Conservation (phyloP, 2,888 invertebrate genomes). For the Apodemia zela region DNA sequence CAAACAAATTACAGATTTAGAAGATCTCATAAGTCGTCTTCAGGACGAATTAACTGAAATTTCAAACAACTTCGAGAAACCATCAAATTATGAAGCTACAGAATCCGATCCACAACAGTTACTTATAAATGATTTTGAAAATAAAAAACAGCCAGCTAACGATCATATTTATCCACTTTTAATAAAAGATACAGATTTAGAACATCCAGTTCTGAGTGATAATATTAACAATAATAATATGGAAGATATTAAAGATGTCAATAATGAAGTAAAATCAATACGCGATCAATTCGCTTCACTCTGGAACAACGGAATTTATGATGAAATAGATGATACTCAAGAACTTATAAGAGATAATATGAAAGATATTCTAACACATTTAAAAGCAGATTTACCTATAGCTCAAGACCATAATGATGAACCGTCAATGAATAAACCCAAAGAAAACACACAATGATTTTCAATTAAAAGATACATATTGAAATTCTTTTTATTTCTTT, state of each 20-base stretch:
- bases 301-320: conserved; percentile 27
- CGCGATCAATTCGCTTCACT: conserved; percentile 26
- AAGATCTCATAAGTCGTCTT: conserved; percentile 44
- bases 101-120: neutral
- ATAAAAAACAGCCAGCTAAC: conserved; percentile 13
- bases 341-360: neutral
- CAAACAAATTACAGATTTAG: conserved; percentile 49
- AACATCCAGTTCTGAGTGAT: neutral
- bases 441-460: too few relatives aligned
- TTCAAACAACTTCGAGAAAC: conserved; percentile 33
- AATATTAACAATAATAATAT: conserved; percentile 8
- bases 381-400: conserved; percentile 33
- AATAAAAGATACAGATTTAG: conserved; percentile 18
- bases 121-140: conserved; percentile 1
- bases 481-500: too few relatives aligned
- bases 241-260: conserved; percentile 20
- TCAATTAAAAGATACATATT: too few relatives aligned
- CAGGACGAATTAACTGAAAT: conserved; percentile 52
- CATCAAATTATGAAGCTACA: neutral
- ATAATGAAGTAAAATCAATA: conserved; percentile 14
- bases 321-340: conserved; percentile 16
- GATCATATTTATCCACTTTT: conserved; percentile 23
- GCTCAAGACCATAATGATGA: too few relatives aligned
- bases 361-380: conserved; percentile 29
- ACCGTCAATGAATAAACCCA: too few relatives aligned